phyloP scores from a whole-genome alignment of 1,140 invertebrate genomes.

The Heliothis virescens region DNA sequence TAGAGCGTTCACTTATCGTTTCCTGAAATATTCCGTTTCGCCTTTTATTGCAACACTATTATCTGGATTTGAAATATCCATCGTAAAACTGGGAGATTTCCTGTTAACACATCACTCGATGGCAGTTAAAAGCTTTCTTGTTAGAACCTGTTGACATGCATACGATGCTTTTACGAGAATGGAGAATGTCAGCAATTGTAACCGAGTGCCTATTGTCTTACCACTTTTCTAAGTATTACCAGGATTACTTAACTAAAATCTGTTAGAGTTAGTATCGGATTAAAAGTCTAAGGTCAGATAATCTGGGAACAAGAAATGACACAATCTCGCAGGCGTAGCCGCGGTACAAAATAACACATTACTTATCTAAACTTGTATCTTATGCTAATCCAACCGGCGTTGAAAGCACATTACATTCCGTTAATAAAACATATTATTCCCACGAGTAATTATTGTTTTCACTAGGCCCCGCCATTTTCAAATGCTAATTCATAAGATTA shows the following conservation, averaged over 20 bases:
- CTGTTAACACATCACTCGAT: neutral
- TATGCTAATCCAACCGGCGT: slow-evolving; percentile 17
- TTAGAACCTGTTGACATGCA: slow-evolving; percentile 12
- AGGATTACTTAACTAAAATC: too few species aligned
- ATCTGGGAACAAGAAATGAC: neutral
- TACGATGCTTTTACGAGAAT: slow-evolving; percentile 12
- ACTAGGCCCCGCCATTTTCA: slow-evolving; percentile 18
- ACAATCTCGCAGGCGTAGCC: slow-evolving; percentile 4
- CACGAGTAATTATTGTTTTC: slow-evolving; percentile 22
- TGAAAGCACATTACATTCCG: neutral
- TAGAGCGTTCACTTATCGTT: neutral
- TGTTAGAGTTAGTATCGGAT: too few species aligned
- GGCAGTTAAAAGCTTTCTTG: slow-evolving; percentile 2
- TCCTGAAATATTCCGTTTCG: neutral
- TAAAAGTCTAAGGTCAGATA: neutral
- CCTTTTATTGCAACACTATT: neutral
- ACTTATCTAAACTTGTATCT: slow-evolving; percentile 33
- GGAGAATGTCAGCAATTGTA: neutral
- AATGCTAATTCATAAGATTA: slow-evolving; percentile 7
- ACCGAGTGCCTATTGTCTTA: neutral
- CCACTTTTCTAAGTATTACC: too few species aligned
- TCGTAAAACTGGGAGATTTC: neutral
- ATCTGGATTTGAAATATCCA: neutral
- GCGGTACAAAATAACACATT: neutral
- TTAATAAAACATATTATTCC: slow-evolving; percentile 31